Base-by-base conservation (phyloP, 64 coral and sea anemone genomes). In the Pachyseris speciosa region DNA sequence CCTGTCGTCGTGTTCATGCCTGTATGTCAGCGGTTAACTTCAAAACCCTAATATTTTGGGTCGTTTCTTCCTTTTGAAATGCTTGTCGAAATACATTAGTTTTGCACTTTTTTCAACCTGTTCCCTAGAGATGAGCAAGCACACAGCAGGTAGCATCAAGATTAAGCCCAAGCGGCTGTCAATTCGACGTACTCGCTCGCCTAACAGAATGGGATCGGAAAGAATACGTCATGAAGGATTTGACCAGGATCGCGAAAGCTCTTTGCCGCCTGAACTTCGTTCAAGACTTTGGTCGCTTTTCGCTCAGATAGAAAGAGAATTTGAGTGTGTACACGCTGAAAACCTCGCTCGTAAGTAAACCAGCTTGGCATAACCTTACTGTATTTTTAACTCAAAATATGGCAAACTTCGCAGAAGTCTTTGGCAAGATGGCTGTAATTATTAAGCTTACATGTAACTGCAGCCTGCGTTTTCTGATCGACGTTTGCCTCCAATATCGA, bases 231-330 rank as follows among this genome's bases (percentile, higher is more conserved):
- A 87, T 16, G 69, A 87, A 38, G 94, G 66, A 11, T 69, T 44
- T n/a, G 91, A 96, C 29, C 83, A 70, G 41, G 84, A 90, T 55
- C 72, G 84, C 33, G 90, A 91, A 39, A 87, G 74, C 37, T 61
- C 94, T n/a, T 42, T 96, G 9, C 94, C 94, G 22, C 90, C 94
- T 33, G 69, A 86, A 11, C 27, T 86, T 76, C 90, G 94, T 40
- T 81, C 90, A 77, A 88, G 91, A 52, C 70, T 96, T 10, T 93
- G 94, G 94, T 52, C 84, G 31, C 87, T 96, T 20, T 96, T 96
- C 71, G 90, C 83, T 85, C 94, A 96, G 51, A 96, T 96, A 67
- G 94, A 93, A 64, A 93, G 90, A 66, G 94, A 96, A 66, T 96
- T 96, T 31, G 94, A 96, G 67, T 68, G 87, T 76, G 37, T 93